Conservation (phyloP, 2,797 vertebrate species). For the Gymnothorax reevesii region DNA sequence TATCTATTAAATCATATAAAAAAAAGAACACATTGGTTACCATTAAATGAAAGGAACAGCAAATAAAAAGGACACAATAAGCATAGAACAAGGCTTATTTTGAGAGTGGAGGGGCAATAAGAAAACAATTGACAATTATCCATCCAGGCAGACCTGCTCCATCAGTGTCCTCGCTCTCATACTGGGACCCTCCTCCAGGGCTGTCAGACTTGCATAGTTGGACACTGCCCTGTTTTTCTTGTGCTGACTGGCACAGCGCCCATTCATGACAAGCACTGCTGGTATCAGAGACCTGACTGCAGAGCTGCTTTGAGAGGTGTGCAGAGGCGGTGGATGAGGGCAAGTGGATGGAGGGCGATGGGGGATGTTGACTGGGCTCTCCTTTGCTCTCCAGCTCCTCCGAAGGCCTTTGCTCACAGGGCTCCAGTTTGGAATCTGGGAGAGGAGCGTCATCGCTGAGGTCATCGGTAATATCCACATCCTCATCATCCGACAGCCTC, state of each 20-base stretch:
- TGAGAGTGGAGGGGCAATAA: neutral
- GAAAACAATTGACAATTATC: neutral
- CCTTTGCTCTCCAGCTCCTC: slow-evolving; percentile 25
- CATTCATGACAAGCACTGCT: neutral
- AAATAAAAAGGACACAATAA: neutral
- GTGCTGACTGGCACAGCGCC: slow-evolving; percentile 7
- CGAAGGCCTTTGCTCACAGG: slow-evolving; percentile 22
- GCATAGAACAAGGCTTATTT: neutral
- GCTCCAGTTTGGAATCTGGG: slow-evolving; percentile 49
- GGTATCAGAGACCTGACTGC: slow-evolving; percentile 14
- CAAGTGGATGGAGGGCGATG: neutral
- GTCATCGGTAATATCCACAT: slow-evolving; percentile 95
- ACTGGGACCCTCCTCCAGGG: slow-evolving; percentile 21
- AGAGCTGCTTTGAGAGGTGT: neutral
- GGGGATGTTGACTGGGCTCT: slow-evolving; percentile 24
- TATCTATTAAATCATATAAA: no score
- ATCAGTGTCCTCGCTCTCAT: slow-evolving; percentile 35
- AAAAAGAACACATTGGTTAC: no score
- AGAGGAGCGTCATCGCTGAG: slow-evolving; percentile 61
- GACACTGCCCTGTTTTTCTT: slow-evolving; percentile 21
- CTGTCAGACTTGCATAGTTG: slow-evolving; percentile 30
- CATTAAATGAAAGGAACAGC: neutral
- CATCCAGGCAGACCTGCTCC: slow-evolving; percentile 37
- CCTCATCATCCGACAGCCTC: slow-evolving; percentile 88
- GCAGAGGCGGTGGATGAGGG: neutral